Evolutionary conservation across 2,888 invertebrate species (phyloP), one percentile per base, ranked within the genome.

Genomic region (Notodonta dromedarius): DNA sequence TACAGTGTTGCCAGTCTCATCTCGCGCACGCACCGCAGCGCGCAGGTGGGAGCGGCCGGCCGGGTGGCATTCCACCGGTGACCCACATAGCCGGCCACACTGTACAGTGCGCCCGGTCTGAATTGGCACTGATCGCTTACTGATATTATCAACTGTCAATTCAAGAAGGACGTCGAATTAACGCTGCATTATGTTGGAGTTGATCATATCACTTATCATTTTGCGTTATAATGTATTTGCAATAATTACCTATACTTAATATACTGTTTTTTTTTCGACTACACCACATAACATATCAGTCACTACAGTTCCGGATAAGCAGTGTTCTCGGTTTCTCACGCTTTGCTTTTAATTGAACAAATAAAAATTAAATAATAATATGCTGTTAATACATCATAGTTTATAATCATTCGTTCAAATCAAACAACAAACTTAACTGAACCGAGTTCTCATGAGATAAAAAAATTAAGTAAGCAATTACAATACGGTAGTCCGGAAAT

Each of bases 21-120:
- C 75, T 75, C 76, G 74, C 39, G 52, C 69, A 74, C 74, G 74
- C 74, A 75, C 71, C 64, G 61, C 62, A 50, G 78, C 72, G 71
- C 77, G 82, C 85, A 87, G 87, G 89, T 89, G 89, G 90, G 91
- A 86, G 90, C 88, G 90, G 91, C 92, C 83, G 79, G 89, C 86
- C 76, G 74, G 81, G 85, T 88, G 82, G 87, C 93, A 93, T 93
- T 93, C 93, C 88, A 84, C 80, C 73, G 70, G 76, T 93, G 92
- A 92, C 93, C 93, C 89, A 92, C 91, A 91, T 93, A 86, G 82
- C 79, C 80, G 69, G 58, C 61, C 58, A 63, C 67, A 76, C 77
- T 79, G 24, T 24, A 24, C 24, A 24, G 24, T 24, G 67, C 71
- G 65, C 65, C 63, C 71, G 67, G n/a, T 53, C 56, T 11, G 65